Percentiles rank a stretch among this genome's conserved stretches.
Evolutionary conservation across 2,888 invertebrate genomes (phyloP).

Genomic region (Thyatira batis): DNA sequence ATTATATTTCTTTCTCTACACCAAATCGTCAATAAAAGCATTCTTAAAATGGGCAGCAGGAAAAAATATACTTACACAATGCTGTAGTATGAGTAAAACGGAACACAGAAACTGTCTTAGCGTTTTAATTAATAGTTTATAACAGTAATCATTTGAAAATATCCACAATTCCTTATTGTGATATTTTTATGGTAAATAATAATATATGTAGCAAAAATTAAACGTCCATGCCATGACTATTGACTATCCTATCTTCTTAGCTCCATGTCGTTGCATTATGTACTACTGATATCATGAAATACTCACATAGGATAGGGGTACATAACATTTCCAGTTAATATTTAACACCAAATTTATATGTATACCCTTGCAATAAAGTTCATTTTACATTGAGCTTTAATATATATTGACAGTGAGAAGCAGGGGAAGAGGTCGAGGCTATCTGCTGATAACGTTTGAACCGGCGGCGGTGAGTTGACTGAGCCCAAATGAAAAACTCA

Average conservation of each 20-base stretch:
- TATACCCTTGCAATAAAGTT: conserved; percentile 32
- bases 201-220: too few relatives aligned
- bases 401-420: conserved; percentile 40
- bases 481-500: conserved; percentile 54
- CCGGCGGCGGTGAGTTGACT: conserved; percentile 54
- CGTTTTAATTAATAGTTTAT: too few relatives aligned
- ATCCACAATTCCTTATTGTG: too few relatives aligned
- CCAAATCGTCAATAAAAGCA: too few relatives aligned
- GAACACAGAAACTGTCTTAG: too few relatives aligned
- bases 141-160: too few relatives aligned
- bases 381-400: conserved; percentile 22
- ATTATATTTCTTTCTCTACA: too few relatives aligned
- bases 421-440: conserved; percentile 75
- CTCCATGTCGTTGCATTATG: conserved; percentile 38
- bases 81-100: too few relatives aligned
- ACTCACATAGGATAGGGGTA: conserved; percentile 52
- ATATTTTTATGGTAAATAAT: too few relatives aligned
- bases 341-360: conserved; percentile 15
- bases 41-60: too few relatives aligned
- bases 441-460: conserved; percentile 67
- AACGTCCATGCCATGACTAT: conserved; percentile 28
- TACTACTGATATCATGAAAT: conserved; percentile 53
- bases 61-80: too few relatives aligned
- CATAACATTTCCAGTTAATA: conserved; percentile 35
- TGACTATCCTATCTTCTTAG: conserved; percentile 28